Evolutionary conservation across 2,797 vertebrate species (phyloP).

Genomic region (Syngnathus rostellatus): DNA sequence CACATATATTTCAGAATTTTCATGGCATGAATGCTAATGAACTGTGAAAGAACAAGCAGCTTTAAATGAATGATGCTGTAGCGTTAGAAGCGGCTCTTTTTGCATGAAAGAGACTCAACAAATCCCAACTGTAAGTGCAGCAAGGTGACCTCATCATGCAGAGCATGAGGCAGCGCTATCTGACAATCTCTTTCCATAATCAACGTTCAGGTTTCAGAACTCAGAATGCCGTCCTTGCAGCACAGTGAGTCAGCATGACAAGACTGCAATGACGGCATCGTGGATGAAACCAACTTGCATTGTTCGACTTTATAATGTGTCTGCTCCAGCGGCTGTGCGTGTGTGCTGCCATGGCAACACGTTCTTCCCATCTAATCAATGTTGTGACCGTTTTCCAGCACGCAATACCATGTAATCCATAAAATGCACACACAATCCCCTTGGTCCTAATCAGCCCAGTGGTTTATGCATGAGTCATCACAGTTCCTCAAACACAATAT

Average conservation of each 20-base stretch:
- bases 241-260: slow-evolving; percentile 51
- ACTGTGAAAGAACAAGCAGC: background rate
- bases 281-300: background rate
- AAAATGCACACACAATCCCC: background rate
- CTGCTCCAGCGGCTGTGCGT: background rate
- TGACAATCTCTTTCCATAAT: background rate
- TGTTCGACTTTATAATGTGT: background rate
- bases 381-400: background rate
- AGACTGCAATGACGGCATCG: background rate
- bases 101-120: background rate
- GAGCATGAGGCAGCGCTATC: background rate
- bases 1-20: background rate
- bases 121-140: slow-evolving; percentile 4
- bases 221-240: slow-evolving; percentile 29
- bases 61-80: background rate
- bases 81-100: background rate
- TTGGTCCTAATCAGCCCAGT: background rate
- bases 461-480: background rate
- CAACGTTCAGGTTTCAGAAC: background rate
- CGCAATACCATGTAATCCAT: background rate
- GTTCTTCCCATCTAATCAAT: background rate
- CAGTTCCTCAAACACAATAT: background rate
- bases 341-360: background rate
- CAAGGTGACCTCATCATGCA: slow-evolving; percentile 3
- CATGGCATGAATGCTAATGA: background rate